Percentiles rank a stretch among this genome's conserved stretches.
Evolutionary conservation across 2,888 invertebrate genomes (phyloP).

Genomic region (Danaus chrysippus): DNA sequence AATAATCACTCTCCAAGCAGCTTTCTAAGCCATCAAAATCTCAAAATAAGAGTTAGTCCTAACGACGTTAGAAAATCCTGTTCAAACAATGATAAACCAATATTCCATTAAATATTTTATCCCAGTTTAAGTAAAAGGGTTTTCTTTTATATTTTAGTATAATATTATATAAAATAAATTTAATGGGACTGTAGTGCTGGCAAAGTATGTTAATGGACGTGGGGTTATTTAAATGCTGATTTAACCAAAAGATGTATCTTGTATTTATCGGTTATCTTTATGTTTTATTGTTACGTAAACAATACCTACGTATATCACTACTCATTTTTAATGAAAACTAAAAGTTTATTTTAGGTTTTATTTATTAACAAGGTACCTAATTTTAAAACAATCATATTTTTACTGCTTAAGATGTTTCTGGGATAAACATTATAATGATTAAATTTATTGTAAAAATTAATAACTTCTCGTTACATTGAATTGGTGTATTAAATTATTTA

Average conservation of each 20-base stretch:
- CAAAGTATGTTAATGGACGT: not conserved
- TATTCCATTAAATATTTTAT: constrained; percentile 25
- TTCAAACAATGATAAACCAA: constrained; percentile 58
- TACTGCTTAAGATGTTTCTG: too few relatives aligned
- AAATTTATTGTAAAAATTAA: too few relatives aligned
- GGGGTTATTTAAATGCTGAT: not conserved
- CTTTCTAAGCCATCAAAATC: constrained; percentile 41
- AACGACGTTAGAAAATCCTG: constrained; percentile 48
- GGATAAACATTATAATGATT: too few relatives aligned
- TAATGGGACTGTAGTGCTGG: not conserved
- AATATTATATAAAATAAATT: constrained; percentile 4
- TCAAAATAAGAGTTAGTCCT: constrained; percentile 38
- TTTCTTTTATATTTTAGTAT: not conserved
- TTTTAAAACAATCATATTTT: too few relatives aligned
- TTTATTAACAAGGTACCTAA: too few relatives aligned
- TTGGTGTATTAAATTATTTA: too few relatives aligned
- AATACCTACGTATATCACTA: too few relatives aligned
- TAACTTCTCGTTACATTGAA: too few relatives aligned
- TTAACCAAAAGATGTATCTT: not conserved
- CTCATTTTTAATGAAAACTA: too few relatives aligned
- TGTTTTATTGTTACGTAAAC: too few relatives aligned
- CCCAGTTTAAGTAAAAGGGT: not conserved
- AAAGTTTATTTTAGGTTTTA: too few relatives aligned
- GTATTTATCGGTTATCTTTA: too few relatives aligned
- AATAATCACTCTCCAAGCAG: constrained; percentile 9